phyloP scores from a whole-genome alignment of 1,140 invertebrate genomes.

The Bombus confusus region DNA sequence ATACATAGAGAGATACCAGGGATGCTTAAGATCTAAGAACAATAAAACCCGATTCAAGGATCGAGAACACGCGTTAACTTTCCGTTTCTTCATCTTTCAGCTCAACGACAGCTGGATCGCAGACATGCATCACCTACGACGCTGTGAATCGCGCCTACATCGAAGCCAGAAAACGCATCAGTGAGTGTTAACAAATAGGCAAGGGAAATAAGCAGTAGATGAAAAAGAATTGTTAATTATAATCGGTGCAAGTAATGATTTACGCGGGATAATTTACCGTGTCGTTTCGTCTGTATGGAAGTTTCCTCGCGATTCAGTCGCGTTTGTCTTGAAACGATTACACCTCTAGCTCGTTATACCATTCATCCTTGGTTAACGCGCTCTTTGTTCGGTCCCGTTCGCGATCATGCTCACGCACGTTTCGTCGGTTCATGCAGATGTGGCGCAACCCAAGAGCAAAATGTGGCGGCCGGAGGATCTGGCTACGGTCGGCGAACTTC shows the following conservation, averaged over 20 bases:
- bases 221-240: not conserved
- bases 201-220: not conserved
- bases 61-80: conserved; percentile 36
- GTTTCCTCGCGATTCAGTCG: not conserved
- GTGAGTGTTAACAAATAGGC: conserved; percentile 83
- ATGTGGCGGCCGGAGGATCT: conserved; percentile 90
- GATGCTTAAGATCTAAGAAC: not conserved
- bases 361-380: not conserved
- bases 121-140: conserved; percentile 95
- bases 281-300: not conserved
- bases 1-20: not conserved
- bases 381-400: not conserved
- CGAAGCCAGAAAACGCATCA: conserved; percentile 92
- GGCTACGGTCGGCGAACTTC: conserved; percentile 91
- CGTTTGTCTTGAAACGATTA: conserved; percentile 13
- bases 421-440: conserved; percentile 83
- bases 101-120: conserved; percentile 85
- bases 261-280: not conserved
- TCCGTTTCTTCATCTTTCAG: conserved; percentile 83
- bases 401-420: conserved; percentile 4
- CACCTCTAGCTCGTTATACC: not conserved
- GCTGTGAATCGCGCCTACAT: conserved; percentile 94
- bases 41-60: conserved; percentile 39
- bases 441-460: conserved; percentile 87
- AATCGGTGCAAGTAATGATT: not conserved